phyloP scores from a whole-genome alignment of 2,888 invertebrate species.

The Scrobipalpa atriplicella region DNA sequence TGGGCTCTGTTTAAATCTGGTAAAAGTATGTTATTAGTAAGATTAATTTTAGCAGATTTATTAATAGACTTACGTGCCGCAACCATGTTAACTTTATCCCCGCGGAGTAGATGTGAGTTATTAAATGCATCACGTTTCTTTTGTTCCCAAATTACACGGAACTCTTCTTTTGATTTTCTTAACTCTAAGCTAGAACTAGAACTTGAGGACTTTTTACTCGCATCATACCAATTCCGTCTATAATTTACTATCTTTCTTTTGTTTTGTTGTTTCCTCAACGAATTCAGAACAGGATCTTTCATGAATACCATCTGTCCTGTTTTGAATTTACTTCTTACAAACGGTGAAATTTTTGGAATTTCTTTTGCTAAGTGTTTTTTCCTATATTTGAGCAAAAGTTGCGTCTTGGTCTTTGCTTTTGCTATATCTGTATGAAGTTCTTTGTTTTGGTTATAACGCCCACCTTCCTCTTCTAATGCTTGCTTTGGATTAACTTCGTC shows the following conservation, averaged over 20 bases:
- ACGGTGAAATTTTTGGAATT: no score
- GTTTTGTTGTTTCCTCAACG: no score
- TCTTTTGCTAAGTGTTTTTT: neutral
- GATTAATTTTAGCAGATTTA: no score
- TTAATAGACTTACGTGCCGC: conserved; percentile 60
- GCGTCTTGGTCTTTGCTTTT: neutral
- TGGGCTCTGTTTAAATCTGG: no score
- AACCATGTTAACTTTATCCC: conserved; percentile 66
- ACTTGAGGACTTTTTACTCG: no score
- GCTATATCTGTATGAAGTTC: neutral
- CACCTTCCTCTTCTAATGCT: neutral
- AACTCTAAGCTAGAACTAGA: conserved; percentile 47
- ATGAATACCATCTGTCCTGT: no score
- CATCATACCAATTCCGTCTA: no score
- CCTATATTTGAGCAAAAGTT: neutral
- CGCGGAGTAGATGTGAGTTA: conserved; percentile 38
- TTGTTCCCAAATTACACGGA: conserved; percentile 45
- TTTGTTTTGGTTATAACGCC: neutral
- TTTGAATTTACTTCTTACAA: no score
- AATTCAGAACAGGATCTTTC: no score
- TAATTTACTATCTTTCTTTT: no score
- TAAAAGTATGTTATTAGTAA: no score
- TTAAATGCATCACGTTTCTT: conserved; percentile 45
- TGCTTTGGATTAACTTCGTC: conserved; percentile 6
- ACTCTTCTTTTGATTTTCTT: conserved; percentile 47